Evolutionary conservation across 2,888 invertebrate species (phyloP).

Genomic region (Oconnorella tubifera): DNA sequence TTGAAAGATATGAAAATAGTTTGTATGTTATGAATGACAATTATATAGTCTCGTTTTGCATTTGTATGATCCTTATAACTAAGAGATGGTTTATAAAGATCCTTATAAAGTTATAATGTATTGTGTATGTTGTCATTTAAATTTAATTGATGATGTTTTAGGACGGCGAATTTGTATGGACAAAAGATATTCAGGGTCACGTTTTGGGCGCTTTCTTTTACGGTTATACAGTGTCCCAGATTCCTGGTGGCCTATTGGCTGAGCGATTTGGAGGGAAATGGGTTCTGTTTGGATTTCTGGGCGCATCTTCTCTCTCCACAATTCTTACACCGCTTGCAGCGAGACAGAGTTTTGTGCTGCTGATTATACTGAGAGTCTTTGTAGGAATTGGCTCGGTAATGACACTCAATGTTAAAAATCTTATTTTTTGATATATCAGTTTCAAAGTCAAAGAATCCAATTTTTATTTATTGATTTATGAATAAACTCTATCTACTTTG

Average conservation of each 20-base stretch:
- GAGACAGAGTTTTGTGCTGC: conserved; percentile 29
- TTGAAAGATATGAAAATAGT: too few relatives aligned
- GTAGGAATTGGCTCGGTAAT: conserved; percentile 41
- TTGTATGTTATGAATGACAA: too few relatives aligned
- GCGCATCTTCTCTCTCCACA: conserved; percentile 33
- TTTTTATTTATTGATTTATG: too few relatives aligned
- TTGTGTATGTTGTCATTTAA: too few relatives aligned
- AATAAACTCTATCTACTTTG: too few relatives aligned
- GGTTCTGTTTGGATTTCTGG: conserved; percentile 44
- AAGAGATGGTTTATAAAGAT: too few relatives aligned
- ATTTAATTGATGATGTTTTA: conserved; percentile 17
- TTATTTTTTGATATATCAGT: too few relatives aligned
- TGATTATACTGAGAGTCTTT: conserved; percentile 36
- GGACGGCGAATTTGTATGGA: conserved; percentile 60
- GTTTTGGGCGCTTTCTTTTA: conserved; percentile 63
- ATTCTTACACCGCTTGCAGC: conserved; percentile 39
- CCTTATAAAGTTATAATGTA: too few relatives aligned
- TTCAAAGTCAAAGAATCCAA: too few relatives aligned
- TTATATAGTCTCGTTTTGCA: too few relatives aligned
- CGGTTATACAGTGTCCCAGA: conserved; percentile 55
- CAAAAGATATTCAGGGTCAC: conserved; percentile 59
- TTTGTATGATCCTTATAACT: too few relatives aligned
- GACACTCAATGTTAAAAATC: too few relatives aligned
- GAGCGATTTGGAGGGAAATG: conserved; percentile 42
- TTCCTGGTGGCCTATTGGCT: conserved; percentile 44